Evolutionary conservation across 92 coral and sea anemone genomes (phyloP), one percentile per base, ranked within the genome.

Genomic region (Hydrozoanthus gracilis): DNA sequence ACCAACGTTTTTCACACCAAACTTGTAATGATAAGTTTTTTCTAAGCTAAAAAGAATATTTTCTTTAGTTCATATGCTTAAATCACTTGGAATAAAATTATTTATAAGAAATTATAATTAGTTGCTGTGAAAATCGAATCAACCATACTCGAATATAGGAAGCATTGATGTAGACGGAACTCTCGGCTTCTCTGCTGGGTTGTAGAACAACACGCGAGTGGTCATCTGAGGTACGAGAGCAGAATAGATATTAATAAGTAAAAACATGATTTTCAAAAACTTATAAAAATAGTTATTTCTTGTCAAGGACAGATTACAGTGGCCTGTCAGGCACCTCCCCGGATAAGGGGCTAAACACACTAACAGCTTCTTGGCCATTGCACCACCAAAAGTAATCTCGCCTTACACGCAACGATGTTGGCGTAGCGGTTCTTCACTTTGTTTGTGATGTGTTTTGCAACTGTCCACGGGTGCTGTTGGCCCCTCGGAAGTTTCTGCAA

Each of bases 121-220:
- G 16, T 4, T 51, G 6, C 14, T 7, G 6, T n/a, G 13, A 14
- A 54, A 6, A 48, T 0, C 4, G 9, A 3, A 17, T 4, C 17
- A n/a, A 3, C 12, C 95, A 69, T 88, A 96, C 98, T 45, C 89
- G 91, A 51, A 96, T 78, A 50, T 92, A 95, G 73, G 83, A 91
- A 15, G 98, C 98, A 73, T 96, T 96, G 45, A 94, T 90, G 91
- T 94, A 96, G 83, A 94, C 98, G 5, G 96, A 94, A 61, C 76
- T 78, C 48, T 93, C 90, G 9, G 35, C 82, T 2, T 76, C 94
- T 71, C 87, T 90, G 14, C 65, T 0, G 3, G 89, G 86, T 49
- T 88, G 73, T 44, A 96, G 65, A n/a, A 83, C 50, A 2, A 96
- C 95, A 17, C 98, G 95, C 10, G 98, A 91, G 72, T 96, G 98